Evolutionary conservation across 2,113 vertebrate species (phyloP).

Genomic region (Pterocles burchelli): DNA sequence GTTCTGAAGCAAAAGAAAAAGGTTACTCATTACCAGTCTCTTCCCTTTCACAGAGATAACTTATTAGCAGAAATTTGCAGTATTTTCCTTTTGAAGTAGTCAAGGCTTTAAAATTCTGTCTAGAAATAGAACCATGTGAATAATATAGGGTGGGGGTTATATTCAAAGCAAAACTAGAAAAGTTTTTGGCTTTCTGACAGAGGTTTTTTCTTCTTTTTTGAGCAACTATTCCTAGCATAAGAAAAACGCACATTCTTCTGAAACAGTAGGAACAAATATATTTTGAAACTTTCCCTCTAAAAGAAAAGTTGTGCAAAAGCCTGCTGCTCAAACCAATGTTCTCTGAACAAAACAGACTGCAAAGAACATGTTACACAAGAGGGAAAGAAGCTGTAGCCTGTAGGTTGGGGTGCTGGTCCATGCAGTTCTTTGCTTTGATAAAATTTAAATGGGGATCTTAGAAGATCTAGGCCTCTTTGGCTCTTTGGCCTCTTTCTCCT

Average conservation of each 20-base stretch:
- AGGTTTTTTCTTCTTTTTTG: not conserved
- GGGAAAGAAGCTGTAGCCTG: not conserved
- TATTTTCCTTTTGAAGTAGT: conserved; percentile 42
- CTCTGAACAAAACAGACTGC: not conserved
- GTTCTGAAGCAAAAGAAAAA: conserved; percentile 67
- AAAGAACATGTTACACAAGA: not conserved
- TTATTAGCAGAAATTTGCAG: conserved; percentile 19
- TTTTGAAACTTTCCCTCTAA: conserved; percentile 20
- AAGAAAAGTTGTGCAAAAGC: conserved; percentile 21
- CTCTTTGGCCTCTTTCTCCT: too few species aligned
- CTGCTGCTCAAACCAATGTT: not conserved
- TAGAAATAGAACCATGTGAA: conserved; percentile 54
- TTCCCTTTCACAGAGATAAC: conserved; percentile 33
- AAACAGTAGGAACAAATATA: not conserved
- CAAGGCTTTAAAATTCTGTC: conserved; percentile 32
- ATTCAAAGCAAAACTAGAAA: not conserved
- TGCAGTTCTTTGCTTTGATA: not conserved
- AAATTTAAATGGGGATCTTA: not conserved
- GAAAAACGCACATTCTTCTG: conserved; percentile 1
- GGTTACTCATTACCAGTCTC: conserved; percentile 50
- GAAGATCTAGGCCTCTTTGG: not conserved
- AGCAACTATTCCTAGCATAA: conserved; percentile 19
- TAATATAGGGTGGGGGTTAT: conserved; percentile 32
- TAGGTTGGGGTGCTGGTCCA: not conserved
- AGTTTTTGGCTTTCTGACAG: not conserved